Conservation (phyloP, 2,113 vertebrate genomes). For the Indri indri region DNA sequence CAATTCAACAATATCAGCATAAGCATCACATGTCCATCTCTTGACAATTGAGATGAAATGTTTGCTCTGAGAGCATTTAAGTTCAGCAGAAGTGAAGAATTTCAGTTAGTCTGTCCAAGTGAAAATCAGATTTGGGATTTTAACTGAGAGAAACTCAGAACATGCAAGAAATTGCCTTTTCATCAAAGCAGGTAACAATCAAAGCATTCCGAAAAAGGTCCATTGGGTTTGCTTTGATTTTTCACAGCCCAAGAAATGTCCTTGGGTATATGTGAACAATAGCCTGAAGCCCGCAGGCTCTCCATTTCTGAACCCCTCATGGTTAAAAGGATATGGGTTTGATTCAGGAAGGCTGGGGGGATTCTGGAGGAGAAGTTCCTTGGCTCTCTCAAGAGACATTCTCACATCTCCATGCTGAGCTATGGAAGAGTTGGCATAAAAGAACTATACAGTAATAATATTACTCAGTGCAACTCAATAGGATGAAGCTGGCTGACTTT, state of each 20-base stretch:
- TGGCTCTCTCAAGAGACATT: neutral
- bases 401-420: neutral
- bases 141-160: conserved; percentile 43
- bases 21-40: conserved; percentile 26
- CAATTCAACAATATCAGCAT: conserved; percentile 17
- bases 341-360: neutral
- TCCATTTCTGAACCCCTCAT: conserved; percentile 27
- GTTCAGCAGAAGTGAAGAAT: conserved; percentile 33
- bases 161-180: conserved; percentile 20
- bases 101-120: neutral
- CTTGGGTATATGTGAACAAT: neutral
- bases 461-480: conserved; percentile 12
- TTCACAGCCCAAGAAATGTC: conserved; percentile 32
- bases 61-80: conserved; percentile 38
- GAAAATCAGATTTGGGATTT: conserved; percentile 47
- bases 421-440: neutral
- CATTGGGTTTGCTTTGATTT: conserved; percentile 38
- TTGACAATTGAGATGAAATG: neutral
- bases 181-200: conserved; percentile 9
- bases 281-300: neutral
- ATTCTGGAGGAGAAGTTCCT: conserved; percentile 38
- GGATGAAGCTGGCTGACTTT: conserved; percentile 21
- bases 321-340: neutral
- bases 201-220: conserved; percentile 35
- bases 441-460: conserved; percentile 23